Evolutionary conservation across 2,888 invertebrate genomes (phyloP), one percentile per base, ranked within the genome.

Genomic region (Drosophila tripunctata): DNA sequence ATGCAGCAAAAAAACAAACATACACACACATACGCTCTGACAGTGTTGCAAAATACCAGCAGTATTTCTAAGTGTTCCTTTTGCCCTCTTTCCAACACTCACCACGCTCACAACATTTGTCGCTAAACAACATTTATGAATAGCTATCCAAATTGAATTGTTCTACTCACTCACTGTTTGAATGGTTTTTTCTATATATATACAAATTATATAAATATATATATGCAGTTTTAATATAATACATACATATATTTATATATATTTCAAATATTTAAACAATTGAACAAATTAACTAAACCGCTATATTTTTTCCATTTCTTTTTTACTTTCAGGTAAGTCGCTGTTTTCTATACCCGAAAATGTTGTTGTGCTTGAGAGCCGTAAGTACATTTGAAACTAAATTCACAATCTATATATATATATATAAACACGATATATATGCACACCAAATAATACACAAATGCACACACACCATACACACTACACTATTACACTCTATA

Each of bases 311-410:
- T 22, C 14, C 0, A 35, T 45, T 47, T 60, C 50, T 60, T 36
- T 55, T 66, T 21, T 78, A 47, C 14, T 72, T 84, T 1, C 67
- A 84, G 83, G 83, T 84, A 84, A 84, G 83, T 84, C 83, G 83
- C 83, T 84, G 87, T 83, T 83, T 87, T 84, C 87, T 84, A 84
- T 83, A 76, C 85, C 85, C 75, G 87, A 83, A 84, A 84, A 84
- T 87, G 87, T 83, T 87, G 87, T 87, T 87, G 72, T 84, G 85
- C 87, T 84, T 74, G 83, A 84, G 72, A 87, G 83, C 83, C 83
- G 83, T 84, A 84, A 84, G 83, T 84, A 84, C 87, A 84, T 86
- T 79, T 83, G 55, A 76, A 75, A 78, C 82, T 81, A 84, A 66
- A 66, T 44, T 51, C 71, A 69, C 72, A 55, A 66, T 70, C 57